Base-by-base conservation (phyloP, 2,113 vertebrate genomes). In the Apeltes quadracus region DNA sequence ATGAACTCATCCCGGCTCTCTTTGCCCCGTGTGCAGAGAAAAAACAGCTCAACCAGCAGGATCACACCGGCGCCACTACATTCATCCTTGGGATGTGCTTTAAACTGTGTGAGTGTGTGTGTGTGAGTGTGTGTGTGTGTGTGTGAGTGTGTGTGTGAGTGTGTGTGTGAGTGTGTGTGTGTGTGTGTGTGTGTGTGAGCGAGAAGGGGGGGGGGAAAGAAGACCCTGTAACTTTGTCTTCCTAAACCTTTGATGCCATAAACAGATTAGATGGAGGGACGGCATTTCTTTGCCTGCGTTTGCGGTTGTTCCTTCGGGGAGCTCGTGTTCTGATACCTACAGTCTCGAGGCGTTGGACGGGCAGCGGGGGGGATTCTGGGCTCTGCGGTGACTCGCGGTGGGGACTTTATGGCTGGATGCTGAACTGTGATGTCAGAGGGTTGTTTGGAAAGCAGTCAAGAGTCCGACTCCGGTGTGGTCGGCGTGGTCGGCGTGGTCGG, bases 381-480 rank as follows among this genome's bases (percentile, higher is more conserved):
- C 34, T 43, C 51, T 84, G 58, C 63, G 55, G 62, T 53, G 78
- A 82, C 23, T 61, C 61, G 74, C 10, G 15, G 67, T 72, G 72
- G 71, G 81, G 75, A 81, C 68, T 57, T 46, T 46, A 58, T 64
- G 46, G 34, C 58, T 77, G 46, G 75, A 71, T 62, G 57, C 56
- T 81, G 69, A 84, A 62, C 51, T 56, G 67, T 71, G 56, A 34
- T 11, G 44, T 54, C 25, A 44, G 29, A 43, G 41, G 27, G 55
- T 27, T 5, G 51, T 73, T 44, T 23, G 51, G 55, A 48, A 16
- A 39, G 59, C 44, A 82, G 32, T 98, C 94, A 98, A 89, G 97
- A 96, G 92, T 97, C 96, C 0, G 96, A 97, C 43, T 98, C 97
- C 0, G 96, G 96, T 54, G 95, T 96, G 69, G 90, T 84, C 36